Conservation (phyloP, 2,113 vertebrate species). For the Bothrops jararaca region DNA sequence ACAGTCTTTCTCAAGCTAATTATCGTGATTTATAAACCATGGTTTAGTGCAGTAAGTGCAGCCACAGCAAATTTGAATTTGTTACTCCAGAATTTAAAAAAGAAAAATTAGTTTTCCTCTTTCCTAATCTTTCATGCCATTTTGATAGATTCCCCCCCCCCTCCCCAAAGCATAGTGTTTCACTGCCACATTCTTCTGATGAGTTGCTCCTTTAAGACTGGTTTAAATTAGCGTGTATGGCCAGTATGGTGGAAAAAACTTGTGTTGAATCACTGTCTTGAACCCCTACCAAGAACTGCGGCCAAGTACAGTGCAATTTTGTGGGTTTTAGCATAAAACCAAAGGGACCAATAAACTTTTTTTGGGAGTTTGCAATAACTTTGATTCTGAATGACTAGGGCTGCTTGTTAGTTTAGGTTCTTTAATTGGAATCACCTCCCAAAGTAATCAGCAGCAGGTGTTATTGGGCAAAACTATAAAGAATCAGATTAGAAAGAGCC, state of each 20-base stretch:
- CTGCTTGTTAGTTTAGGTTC: not conserved
- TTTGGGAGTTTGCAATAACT: slow-evolving; percentile 2
- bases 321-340: slow-evolving; percentile 2
- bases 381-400: not conserved
- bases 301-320: not conserved
- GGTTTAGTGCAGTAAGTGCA: not conserved
- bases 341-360: not conserved
- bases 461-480: slow-evolving; percentile 4
- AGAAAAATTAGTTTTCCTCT: not conserved
- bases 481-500: slow-evolving; percentile 17
- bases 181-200: not conserved
- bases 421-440: not conserved
- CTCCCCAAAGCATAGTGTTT: not conserved
- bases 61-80: not conserved
- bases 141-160: slow-evolving; percentile 1
- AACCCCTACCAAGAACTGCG: not conserved
- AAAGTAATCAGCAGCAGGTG: not conserved
- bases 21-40: not conserved
- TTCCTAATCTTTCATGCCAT: not conserved
- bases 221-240: not conserved
- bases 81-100: not conserved
- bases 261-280: slow-evolving; percentile 2
- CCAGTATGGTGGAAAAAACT: slow-evolving; percentile 10
- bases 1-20: not conserved
- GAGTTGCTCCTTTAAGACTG: not conserved